A percentile compares a stretch with the other conserved stretches of the same genome.
Conservation (phyloP, 2,113 vertebrate species). For the Sinocyclocheilus anshuiensis region DNA sequence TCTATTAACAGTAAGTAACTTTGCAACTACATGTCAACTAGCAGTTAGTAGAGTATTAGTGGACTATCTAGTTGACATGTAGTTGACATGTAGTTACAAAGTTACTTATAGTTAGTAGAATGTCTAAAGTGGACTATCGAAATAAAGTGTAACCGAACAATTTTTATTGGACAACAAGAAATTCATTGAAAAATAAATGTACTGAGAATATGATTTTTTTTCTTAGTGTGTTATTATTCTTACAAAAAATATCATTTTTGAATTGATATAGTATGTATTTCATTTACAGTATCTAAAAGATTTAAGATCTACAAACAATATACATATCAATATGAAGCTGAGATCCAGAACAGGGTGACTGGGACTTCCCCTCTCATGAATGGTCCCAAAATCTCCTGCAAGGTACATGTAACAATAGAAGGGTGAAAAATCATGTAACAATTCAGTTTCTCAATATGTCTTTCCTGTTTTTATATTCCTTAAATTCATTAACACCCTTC, state of each 20-base stretch:
- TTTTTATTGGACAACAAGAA: too few relatives aligned
- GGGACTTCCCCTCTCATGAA: slow-evolving; percentile 79
- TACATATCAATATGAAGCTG: slow-evolving; percentile 84
- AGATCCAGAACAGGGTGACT: slow-evolving; percentile 77
- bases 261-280: slow-evolving; percentile 37
- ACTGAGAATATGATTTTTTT: too few relatives aligned
- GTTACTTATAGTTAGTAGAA: too few relatives aligned
- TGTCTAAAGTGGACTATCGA: too few relatives aligned
- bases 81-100: too few relatives aligned
- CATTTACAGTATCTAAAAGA: slow-evolving; percentile 72
- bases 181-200: too few relatives aligned
- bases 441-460: background rate
- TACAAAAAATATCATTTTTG: slow-evolving; percentile 77
- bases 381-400: slow-evolving; percentile 83
- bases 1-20: too few relatives aligned
- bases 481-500: background rate
- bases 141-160: too few relatives aligned
- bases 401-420: slow-evolving; percentile 68
- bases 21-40: too few relatives aligned
- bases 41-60: too few relatives aligned
- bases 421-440: background rate
- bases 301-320: slow-evolving; percentile 86
- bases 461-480: background rate
- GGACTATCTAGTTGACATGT: too few relatives aligned
- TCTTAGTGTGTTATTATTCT: too few relatives aligned